A percentile compares a stretch with the other conserved stretches of the same genome.
Evolutionary conservation across 64 coral and sea anemone species (phyloP).

Genomic region (Catalaphyllia jardinei): DNA sequence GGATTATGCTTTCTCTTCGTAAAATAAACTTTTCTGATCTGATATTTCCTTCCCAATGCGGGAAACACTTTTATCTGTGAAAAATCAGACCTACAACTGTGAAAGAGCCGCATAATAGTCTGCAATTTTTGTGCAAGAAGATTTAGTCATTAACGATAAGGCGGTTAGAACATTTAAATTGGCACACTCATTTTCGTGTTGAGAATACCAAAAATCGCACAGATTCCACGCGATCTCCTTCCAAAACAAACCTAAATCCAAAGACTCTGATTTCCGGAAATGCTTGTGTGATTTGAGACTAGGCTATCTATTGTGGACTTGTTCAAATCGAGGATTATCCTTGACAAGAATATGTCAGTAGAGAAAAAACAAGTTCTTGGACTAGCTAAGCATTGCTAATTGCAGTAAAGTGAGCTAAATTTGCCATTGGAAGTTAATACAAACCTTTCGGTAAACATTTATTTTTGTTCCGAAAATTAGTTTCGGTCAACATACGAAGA

Average conservation of each 20-base stretch:
- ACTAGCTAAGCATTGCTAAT: conserved; percentile 40
- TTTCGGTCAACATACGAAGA: conserved; percentile 5
- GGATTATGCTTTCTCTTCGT: background rate
- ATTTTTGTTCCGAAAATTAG: conserved; percentile 17
- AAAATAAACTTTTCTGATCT: background rate
- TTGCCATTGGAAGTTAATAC: background rate
- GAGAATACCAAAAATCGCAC: conserved; percentile 5
- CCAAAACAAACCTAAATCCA: background rate
- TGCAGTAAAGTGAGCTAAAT: conserved; percentile 16
- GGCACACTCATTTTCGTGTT: conserved; percentile 8
- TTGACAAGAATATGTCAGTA: background rate
- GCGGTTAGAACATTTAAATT: conserved; percentile 11
- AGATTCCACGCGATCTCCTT: conserved; percentile 5
- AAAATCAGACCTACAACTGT: background rate
- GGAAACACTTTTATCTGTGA: background rate
- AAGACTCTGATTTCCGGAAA: conserved; percentile 18
- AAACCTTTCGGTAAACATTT: conserved; percentile 21
- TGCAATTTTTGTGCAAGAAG: conserved; percentile 2
- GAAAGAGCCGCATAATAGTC: conserved; percentile 1
- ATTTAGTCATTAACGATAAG: conserved; percentile 34
- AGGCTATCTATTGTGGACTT: conserved; percentile 5
- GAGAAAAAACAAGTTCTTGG: background rate
- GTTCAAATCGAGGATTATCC: conserved; percentile 2
- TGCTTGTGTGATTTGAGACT: background rate
- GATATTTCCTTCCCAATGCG: conserved; percentile 22